A percentile compares a stretch with the other conserved stretches of the same genome.
phyloP scores from a whole-genome alignment of 2,888 invertebrate genomes.

The Plagodis dolabraria region DNA sequence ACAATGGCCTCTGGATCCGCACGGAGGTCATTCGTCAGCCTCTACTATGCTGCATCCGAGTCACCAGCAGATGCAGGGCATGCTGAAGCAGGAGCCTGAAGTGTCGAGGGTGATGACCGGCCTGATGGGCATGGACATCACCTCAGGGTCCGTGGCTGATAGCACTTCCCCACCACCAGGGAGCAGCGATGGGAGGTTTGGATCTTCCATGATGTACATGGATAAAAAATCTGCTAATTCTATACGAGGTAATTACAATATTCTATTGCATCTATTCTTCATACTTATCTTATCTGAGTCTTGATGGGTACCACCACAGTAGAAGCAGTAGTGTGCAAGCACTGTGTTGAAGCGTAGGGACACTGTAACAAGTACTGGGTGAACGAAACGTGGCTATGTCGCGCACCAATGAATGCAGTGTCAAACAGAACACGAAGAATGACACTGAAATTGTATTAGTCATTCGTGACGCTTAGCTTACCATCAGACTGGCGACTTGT shows the following conservation, averaged over 20 bases:
- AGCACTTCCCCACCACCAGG: conserved; percentile 86
- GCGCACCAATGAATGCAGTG: too few species aligned
- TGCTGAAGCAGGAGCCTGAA: conserved; percentile 74
- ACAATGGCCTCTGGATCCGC: conserved; percentile 82
- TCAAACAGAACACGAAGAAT: too few species aligned
- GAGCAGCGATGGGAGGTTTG: conserved; percentile 74
- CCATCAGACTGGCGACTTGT: too few species aligned
- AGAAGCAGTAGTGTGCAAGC: too few species aligned
- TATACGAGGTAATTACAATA: conserved; percentile 83
- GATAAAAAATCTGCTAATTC: conserved; percentile 87
- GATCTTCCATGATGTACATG: conserved; percentile 80
- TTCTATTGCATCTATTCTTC: background rate
- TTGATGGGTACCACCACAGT: too few species aligned
- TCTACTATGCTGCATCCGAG: conserved; percentile 75
- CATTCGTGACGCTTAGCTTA: too few species aligned
- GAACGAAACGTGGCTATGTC: too few species aligned
- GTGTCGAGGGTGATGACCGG: conserved; percentile 64
- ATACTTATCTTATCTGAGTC: too few species aligned
- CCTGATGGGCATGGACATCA: conserved; percentile 72
- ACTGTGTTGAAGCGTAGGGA: too few species aligned
- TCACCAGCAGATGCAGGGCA: conserved; percentile 58
- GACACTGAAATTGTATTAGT: too few species aligned
- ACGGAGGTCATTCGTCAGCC: conserved; percentile 77
- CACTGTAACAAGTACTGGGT: too few species aligned
- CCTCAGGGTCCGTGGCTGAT: conserved; percentile 80